These are phyloP conservation scores for Acanthopleura granulata DNA, from an alignment of 2,888 invertebrate genomes.

Conservation along the genomic window DNA sequence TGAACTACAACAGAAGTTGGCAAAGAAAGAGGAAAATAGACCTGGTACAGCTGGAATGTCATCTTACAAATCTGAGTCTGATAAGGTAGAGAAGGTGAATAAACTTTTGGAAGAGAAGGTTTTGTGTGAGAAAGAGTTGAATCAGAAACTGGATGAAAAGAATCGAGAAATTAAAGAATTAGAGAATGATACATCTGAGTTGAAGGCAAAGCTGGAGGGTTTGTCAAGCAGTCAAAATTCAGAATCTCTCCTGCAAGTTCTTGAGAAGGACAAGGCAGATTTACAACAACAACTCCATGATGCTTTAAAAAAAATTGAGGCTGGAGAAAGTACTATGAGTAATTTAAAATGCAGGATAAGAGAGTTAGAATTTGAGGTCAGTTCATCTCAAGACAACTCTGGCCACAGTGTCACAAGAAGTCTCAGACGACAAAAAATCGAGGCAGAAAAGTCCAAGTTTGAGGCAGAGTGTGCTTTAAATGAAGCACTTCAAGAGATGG, in stretches of 20 bases:
- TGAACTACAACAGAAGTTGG: constrained; percentile 36
- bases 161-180: constrained; percentile 23
- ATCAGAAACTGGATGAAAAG: constrained; percentile 18
- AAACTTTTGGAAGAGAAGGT: background rate
- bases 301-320: background rate
- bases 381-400: background rate
- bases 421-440: constrained; percentile 30
- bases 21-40: constrained; percentile 26
- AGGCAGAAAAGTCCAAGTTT: constrained; percentile 36
- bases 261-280: background rate
- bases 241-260: background rate
- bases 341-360: background rate
- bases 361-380: background rate
- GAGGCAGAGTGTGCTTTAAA: constrained; percentile 27
- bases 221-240: background rate
- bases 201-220: background rate
- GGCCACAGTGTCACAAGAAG: background rate
- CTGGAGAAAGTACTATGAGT: background rate
- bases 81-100: background rate
- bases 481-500: constrained; percentile 3
- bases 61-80: background rate
- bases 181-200: constrained; percentile 10
- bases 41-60: background rate
- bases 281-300: background rate
- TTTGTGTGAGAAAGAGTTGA: background rate